A percentile compares a stretch with the other conserved stretches of the same genome.
phyloP scores from a whole-genome alignment of 1,140 invertebrate genomes.

The Alviniconcha marisindica region DNA sequence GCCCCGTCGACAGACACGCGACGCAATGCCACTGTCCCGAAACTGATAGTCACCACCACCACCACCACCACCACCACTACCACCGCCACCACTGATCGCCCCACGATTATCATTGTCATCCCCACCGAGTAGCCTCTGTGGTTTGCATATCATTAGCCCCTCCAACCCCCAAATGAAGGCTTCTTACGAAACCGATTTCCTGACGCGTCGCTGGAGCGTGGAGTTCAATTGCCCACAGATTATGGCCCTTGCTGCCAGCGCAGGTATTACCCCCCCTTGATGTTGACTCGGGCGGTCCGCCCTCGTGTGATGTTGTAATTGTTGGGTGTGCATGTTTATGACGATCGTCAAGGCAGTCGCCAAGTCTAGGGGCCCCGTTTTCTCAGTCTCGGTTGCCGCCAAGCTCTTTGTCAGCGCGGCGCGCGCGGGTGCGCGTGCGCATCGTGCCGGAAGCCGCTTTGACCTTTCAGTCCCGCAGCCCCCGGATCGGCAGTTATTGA shows the following conservation, averaged over 20 bases:
- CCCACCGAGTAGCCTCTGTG: too few relatives aligned
- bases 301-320: constrained; percentile 9
- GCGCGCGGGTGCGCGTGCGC: too few relatives aligned
- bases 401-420: neutral
- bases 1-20: too few relatives aligned
- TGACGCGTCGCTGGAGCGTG: neutral
- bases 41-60: too few relatives aligned
- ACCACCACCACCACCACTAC: too few relatives aligned
- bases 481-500: too few relatives aligned
- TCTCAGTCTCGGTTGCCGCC: neutral
- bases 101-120: too few relatives aligned
- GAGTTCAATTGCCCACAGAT: constrained; percentile 2
- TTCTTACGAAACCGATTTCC: neutral
- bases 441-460: too few relatives aligned
- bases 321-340: constrained; percentile 18
- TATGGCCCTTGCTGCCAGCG: constrained; percentile 6
- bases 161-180: neutral
- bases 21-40: too few relatives aligned
- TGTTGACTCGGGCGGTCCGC: neutral
- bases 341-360: neutral
- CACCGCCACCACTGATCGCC: too few relatives aligned
- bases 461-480: too few relatives aligned
- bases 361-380: neutral
- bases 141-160: constrained; percentile 23
- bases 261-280: constrained; percentile 14